phyloP scores from a whole-genome alignment of 1,140 invertebrate genomes.

The Bombus affinis region DNA sequence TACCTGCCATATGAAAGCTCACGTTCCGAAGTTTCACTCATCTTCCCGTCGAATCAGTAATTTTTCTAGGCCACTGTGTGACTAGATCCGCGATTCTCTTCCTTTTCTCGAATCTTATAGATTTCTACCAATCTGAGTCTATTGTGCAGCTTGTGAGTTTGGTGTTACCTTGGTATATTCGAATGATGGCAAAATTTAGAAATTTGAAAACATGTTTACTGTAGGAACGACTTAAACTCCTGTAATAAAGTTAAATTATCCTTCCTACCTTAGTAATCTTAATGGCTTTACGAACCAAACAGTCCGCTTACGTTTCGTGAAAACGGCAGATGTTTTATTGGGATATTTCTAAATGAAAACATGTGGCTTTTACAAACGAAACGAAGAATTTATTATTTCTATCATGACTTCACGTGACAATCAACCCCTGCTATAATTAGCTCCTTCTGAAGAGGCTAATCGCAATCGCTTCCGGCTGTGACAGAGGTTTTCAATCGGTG shows the following conservation, averaged over 20 bases:
- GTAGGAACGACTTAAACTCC: background rate
- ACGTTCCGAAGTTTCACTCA: background rate
- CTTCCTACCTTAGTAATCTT: background rate
- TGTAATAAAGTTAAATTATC: background rate
- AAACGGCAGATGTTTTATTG: fast-evolving
- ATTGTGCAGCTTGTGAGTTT: too few species aligned
- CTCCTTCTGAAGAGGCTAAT: background rate
- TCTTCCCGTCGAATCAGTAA: background rate
- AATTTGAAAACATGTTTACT: fast-evolving
- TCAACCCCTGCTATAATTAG: background rate
- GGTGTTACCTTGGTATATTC: too few species aligned
- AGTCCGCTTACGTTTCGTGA: fast-evolving
- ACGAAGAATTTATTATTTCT: background rate
- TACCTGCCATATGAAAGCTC: constrained; percentile 28
- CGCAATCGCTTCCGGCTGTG: constrained; percentile 21
- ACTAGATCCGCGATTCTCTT: background rate
- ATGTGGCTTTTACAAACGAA: fast-evolving
- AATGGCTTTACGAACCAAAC: background rate
- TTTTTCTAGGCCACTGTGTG: constrained; percentile 26
- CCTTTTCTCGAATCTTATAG: background rate
- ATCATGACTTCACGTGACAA: background rate
- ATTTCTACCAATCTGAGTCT: too few species aligned
- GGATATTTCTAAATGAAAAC: background rate
- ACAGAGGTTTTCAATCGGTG: constrained; percentile 36
- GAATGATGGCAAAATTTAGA: too few species aligned